A percentile compares a stretch with the other conserved stretches of the same genome.
These are phyloP conservation scores for Chaetophractus vellerosus DNA, from an alignment of 2,797 vertebrate species.

Conservation along the genomic window DNA sequence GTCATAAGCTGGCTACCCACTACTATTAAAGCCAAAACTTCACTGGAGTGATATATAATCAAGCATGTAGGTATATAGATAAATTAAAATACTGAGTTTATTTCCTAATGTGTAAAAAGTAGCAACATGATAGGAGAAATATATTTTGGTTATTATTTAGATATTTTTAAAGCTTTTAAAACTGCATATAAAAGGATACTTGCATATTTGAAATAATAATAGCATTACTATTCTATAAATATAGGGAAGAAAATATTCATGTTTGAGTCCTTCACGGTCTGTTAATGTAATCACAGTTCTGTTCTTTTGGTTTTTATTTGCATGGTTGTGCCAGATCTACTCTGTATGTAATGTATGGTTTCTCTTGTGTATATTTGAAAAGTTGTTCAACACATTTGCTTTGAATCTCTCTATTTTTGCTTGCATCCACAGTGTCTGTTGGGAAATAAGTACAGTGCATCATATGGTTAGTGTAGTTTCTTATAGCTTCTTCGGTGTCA, in stretches of 20 bases:
- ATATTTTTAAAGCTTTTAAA: slow-evolving; percentile 56
- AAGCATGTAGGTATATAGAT: not conserved
- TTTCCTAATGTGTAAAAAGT: slow-evolving; percentile 7
- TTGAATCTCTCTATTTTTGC: not conserved
- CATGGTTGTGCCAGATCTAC: not conserved
- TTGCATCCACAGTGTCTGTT: not conserved
- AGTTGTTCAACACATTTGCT: not conserved
- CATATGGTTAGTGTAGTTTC: not conserved
- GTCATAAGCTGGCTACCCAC: not conserved
- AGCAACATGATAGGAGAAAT: slow-evolving; percentile 33
- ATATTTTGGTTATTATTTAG: not conserved
- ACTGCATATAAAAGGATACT: not conserved
- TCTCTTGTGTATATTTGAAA: not conserved
- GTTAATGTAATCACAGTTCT: not conserved
- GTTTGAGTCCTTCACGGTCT: slow-evolving; percentile 16
- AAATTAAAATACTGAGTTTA: slow-evolving; percentile 4
- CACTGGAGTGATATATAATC: not conserved
- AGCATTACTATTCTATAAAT: slow-evolving; percentile 30
- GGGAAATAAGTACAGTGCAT: not conserved
- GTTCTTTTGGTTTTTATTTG: not conserved
- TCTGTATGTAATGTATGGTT: not conserved
- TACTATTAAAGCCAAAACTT: not conserved
- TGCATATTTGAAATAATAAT: slow-evolving; percentile 35
- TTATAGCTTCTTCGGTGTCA: not conserved
- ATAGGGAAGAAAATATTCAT: not conserved